Percentiles rank a stretch among this genome's conserved stretches.
These are phyloP conservation scores for Periophthalmus modestus DNA, from an alignment of 2,113 vertebrate genomes.

Conservation along the genomic window DNA sequence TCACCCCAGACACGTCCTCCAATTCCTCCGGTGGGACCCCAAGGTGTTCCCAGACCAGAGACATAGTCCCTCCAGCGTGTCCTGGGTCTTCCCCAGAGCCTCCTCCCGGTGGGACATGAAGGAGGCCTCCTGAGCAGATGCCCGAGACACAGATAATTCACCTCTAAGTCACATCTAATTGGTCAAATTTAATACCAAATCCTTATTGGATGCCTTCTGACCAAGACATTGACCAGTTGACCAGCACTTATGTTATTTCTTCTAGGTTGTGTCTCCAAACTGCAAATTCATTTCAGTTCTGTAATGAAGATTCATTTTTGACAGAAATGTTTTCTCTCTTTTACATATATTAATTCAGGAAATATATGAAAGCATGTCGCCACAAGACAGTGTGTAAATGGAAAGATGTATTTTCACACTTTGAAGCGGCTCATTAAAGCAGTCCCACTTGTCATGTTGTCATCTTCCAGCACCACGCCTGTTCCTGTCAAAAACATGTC, in stretches of 20 bases:
- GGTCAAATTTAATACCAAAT: background rate
- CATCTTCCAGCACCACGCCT: constrained; percentile 20
- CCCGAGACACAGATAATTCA: too few species aligned
- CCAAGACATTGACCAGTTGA: background rate
- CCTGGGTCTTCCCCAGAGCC: too few species aligned
- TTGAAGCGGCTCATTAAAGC: constrained; percentile 34
- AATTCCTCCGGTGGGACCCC: too few species aligned
- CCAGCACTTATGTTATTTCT: too few species aligned
- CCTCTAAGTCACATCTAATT: too few species aligned
- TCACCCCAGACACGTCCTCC: too few species aligned
- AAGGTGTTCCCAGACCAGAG: too few species aligned
- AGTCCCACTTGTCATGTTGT: constrained; percentile 5
- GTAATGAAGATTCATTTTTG: background rate
- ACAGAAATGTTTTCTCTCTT: background rate
- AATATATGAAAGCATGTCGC: background rate
- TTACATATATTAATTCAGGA: background rate
- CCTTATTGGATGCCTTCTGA: background rate
- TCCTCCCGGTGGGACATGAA: too few species aligned
- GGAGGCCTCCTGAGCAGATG: too few species aligned
- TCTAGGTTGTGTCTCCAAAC: background rate
- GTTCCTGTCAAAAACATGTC: constrained; percentile 18
- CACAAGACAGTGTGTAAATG: constrained; percentile 14
- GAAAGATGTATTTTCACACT: constrained; percentile 32
- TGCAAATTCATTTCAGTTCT: background rate
- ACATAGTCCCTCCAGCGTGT: too few species aligned